Evolutionary conservation across 2,113 vertebrate genomes (phyloP).

Genomic region (Beaufortia kweichowensis): DNA sequence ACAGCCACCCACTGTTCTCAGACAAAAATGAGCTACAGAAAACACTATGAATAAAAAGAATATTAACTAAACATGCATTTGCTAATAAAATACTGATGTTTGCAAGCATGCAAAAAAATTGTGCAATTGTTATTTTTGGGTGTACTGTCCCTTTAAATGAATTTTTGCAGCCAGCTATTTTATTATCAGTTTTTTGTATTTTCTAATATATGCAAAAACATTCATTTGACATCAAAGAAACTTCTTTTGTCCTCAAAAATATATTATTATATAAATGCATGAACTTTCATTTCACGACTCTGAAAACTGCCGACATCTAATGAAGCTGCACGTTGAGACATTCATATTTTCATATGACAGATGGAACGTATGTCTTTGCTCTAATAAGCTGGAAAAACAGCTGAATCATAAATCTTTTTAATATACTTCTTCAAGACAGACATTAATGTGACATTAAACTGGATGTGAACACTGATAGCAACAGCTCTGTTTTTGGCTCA

Average conservation of each 20-base stretch:
- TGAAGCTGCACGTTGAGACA: neutral
- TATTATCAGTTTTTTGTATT: too few relatives aligned
- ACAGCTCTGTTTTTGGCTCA: neutral
- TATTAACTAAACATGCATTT: neutral
- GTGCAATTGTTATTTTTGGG: too few relatives aligned
- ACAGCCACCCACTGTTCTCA: neutral
- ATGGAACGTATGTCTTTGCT: neutral
- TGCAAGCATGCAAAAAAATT: too few relatives aligned
- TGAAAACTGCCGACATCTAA: neutral
- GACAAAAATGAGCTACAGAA: too few relatives aligned
- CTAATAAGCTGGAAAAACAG: neutral
- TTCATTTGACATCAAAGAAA: too few relatives aligned
- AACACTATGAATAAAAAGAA: neutral
- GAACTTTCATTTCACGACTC: too few relatives aligned
- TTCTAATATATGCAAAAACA: too few relatives aligned
- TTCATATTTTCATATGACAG: neutral
- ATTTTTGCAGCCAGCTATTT: too few relatives aligned
- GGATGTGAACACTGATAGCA: neutral
- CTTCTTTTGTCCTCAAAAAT: too few relatives aligned
- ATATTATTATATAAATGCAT: too few relatives aligned
- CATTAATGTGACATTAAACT: slow-evolving; percentile 21
- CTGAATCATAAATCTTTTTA: slow-evolving; percentile 3
- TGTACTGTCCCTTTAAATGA: too few relatives aligned
- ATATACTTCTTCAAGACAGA: neutral
- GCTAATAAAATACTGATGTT: neutral